These are phyloP conservation scores for Omphaloscelis lunosa DNA, from an alignment of 2,888 invertebrate genomes.

Conservation along the genomic window DNA sequence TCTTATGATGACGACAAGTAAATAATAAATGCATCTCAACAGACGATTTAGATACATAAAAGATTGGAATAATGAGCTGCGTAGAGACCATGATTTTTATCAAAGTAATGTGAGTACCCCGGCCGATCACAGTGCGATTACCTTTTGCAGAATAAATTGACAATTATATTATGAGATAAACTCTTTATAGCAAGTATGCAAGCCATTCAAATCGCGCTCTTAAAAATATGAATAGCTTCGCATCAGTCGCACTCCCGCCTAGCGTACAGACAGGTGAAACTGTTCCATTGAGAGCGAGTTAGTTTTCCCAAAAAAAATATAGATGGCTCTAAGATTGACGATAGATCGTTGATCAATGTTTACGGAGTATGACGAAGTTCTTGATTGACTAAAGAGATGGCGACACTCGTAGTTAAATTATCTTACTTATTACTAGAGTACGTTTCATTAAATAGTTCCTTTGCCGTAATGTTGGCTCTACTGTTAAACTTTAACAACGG, in stretches of 20 bases:
- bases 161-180: neutral
- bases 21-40: neutral
- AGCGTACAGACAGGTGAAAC: neutral
- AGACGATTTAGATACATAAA: conserved; percentile 1
- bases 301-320: neutral
- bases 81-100: neutral
- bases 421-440: neutral
- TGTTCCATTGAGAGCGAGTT: neutral
- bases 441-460: no score
- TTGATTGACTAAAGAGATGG: conserved; percentile 34
- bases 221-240: neutral
- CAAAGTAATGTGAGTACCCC: neutral
- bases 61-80: neutral
- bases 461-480: no score
- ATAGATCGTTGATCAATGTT: neutral
- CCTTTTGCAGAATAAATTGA: neutral
- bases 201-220: neutral
- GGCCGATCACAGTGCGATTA: neutral
- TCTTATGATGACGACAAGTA: neutral
- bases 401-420: neutral
- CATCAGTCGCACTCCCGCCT: no score
- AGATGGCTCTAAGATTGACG: conserved; percentile 32
- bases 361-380: neutral
- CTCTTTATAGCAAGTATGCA: neutral
- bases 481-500: no score